A percentile compares a stretch with the other conserved stretches of the same genome.
Conservation (phyloP, 2,797 vertebrate genomes). For the Mormyrus proboscirostris region DNA sequence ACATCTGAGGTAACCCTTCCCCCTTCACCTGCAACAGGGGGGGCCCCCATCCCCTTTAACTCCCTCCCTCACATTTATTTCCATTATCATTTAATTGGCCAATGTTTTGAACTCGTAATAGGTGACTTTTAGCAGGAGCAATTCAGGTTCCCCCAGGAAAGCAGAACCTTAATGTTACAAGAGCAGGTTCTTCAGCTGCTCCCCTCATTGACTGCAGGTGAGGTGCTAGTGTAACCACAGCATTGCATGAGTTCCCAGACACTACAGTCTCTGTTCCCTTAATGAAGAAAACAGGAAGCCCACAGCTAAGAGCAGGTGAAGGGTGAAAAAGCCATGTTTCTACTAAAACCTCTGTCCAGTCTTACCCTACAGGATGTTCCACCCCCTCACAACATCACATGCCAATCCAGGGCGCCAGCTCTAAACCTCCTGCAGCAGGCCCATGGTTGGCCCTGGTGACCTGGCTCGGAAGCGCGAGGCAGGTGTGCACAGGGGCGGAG, state of each 20-base stretch:
- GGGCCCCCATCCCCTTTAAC: neutral
- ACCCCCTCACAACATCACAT: neutral
- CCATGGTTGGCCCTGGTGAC: neutral
- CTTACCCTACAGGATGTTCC: slow-evolving; percentile 18
- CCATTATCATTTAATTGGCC: neutral
- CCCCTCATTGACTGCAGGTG: neutral
- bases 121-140: neutral
- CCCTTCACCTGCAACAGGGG: slow-evolving; percentile 13
- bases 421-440: neutral
- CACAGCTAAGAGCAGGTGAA: slow-evolving; percentile 16
- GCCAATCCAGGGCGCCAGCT: neutral
- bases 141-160: neutral
- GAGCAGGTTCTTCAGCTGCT: neutral
- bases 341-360: slow-evolving; percentile 3
- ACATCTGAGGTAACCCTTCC: neutral
- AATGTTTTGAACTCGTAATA: neutral
- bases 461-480: neutral
- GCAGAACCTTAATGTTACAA: neutral
- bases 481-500: neutral
- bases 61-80: neutral
- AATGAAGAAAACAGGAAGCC: neutral
- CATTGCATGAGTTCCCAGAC: neutral
- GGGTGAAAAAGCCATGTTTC: slow-evolving; percentile 33
- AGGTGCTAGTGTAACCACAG: neutral
- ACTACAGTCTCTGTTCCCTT: neutral